phyloP scores from a whole-genome alignment of 2,888 invertebrate species.

The Leptura quadrifasciata region DNA sequence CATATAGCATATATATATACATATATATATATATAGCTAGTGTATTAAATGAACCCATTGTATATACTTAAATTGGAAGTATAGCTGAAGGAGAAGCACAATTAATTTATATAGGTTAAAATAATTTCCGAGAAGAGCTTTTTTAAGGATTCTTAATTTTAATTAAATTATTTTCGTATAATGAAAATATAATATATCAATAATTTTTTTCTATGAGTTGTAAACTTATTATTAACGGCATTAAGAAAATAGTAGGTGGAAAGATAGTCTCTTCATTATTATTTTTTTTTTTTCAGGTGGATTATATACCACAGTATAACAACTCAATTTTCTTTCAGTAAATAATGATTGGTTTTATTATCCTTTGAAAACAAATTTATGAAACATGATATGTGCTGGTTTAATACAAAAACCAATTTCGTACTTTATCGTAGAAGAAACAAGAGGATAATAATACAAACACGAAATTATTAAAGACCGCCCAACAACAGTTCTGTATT shows the following conservation, averaged over 20 bases:
- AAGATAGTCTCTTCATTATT: background rate
- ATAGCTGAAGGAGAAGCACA: too few species aligned
- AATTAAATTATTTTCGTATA: background rate
- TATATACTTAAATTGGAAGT: too few species aligned
- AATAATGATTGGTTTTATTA: conserved; percentile 20
- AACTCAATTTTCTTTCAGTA: conserved; percentile 12
- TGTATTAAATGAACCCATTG: too few species aligned
- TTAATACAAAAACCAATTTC: conserved; percentile 23
- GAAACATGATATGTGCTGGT: conserved; percentile 10
- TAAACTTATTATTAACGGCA: background rate
- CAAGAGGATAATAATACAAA: conserved; percentile 47
- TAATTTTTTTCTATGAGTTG: background rate
- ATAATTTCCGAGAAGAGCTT: too few species aligned
- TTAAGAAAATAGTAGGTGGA: background rate
- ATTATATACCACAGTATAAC: background rate
- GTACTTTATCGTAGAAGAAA: conserved; percentile 13
- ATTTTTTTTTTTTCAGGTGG: background rate
- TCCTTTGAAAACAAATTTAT: conserved; percentile 13
- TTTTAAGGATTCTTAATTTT: background rate
- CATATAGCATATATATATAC: too few species aligned
- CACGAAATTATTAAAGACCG: conserved; percentile 53
- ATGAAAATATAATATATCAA: background rate
- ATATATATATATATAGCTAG: too few species aligned
- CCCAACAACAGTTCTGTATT: conserved; percentile 40
- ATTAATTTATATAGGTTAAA: too few species aligned